These are phyloP conservation scores for Perognathus longimembris DNA, from an alignment of 2,113 vertebrate species.

Conservation along the genomic window DNA sequence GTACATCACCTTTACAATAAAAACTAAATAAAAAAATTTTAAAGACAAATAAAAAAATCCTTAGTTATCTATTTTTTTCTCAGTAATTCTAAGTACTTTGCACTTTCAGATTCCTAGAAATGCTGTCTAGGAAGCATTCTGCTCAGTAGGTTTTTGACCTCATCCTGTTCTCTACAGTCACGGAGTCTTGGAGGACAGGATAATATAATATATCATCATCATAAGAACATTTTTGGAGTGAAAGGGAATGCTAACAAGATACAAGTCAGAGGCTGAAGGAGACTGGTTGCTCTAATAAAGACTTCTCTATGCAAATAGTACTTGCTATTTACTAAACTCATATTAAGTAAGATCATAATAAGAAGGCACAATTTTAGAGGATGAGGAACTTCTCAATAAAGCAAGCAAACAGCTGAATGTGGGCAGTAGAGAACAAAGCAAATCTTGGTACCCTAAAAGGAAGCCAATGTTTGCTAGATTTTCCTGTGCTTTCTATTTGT, in stretches of 20 bases:
- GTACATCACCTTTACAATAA: too few relatives aligned
- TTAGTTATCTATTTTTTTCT: neutral
- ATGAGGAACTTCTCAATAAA: conserved; percentile 16
- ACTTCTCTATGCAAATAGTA: neutral
- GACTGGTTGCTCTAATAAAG: neutral
- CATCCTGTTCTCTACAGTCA: neutral
- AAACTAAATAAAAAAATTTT: neutral
- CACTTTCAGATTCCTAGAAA: neutral
- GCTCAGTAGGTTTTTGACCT: neutral
- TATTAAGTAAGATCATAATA: neutral
- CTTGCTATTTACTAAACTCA: neutral
- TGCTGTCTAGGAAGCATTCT: neutral
- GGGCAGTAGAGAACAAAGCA: neutral
- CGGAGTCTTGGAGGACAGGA: too few relatives aligned
- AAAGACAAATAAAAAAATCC: conserved; percentile 2
- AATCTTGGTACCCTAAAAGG: neutral
- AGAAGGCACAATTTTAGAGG: conserved; percentile 15
- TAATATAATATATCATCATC: neutral
- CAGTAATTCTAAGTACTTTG: neutral
- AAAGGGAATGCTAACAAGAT: neutral
- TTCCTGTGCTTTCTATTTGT: neutral
- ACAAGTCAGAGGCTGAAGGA: neutral
- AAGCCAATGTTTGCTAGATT: neutral
- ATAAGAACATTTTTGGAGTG: neutral
- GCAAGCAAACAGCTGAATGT: neutral